Base-by-base conservation (phyloP, 1,140 invertebrate species). In the Drosophila carrolli region DNA sequence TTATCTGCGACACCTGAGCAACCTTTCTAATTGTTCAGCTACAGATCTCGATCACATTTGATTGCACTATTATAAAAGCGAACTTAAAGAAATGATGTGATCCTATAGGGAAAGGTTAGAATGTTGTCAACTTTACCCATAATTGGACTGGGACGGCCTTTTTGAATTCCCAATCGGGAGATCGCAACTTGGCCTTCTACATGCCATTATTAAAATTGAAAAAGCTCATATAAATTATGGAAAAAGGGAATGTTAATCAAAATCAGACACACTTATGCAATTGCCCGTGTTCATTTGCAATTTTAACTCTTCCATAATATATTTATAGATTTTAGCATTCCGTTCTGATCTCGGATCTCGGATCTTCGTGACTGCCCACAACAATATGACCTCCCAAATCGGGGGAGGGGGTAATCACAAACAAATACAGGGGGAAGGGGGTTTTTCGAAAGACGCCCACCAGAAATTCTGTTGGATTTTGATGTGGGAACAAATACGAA, bases 201-300 rank as follows among this genome's bases (percentile, higher is more conserved):
- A 23, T 23, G 38, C 53, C 16, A 63, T 65, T 51, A 59, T 65
- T 54, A 37, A 58, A 75, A 61, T 67, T 44, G 40, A 19, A 50
- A 54, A 41, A 65, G 48, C 46, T 44, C 44, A 57, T 54, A 61
- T 65, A 46, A 62, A 77, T 67, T 81, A 61, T 62, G 51, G 35
- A 46, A 60, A 60, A 79, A 84, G 67, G 59, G 56, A 70, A 83
- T 82, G 53, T 58, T 83, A 81, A 81, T 78, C 54, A 57, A 81
- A 74, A 60, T 59, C 60, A 72, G 50, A 72, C 57, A 66, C 54
- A 81, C 66, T 85, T 81, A 62, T 84, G 55, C 77, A 84, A 73
- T 60, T 67, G 55, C 48, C 27, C 29, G 29, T 53, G 53, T 43
- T 67, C 67, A 71, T 71, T 71, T 48, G 67, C 67, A 70, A 70